phyloP scores from a whole-genome alignment of 2,888 invertebrate species.

The Camponotus fellah region DNA sequence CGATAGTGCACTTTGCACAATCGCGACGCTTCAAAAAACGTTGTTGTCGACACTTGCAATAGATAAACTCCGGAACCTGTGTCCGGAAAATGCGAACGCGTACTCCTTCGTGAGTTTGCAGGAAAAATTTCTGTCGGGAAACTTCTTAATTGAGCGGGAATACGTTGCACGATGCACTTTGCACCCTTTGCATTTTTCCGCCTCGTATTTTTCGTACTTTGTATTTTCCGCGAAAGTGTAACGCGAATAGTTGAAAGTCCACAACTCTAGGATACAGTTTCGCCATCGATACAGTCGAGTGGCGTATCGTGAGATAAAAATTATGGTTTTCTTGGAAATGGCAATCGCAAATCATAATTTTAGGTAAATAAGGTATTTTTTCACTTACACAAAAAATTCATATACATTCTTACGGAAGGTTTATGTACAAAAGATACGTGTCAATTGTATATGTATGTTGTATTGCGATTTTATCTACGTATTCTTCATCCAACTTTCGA shows the following conservation, averaged over 20 bases:
- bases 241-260: slow-evolving; percentile 26
- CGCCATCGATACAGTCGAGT: slow-evolving; percentile 26
- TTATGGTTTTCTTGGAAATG: background rate
- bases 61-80: slow-evolving; percentile 13
- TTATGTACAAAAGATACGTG: background rate
- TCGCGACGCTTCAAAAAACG: slow-evolving; percentile 22
- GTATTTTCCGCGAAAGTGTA: slow-evolving; percentile 18
- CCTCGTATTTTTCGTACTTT: slow-evolving; percentile 26
- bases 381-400: background rate
- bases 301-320: slow-evolving; percentile 16
- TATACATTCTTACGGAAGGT: background rate
- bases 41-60: slow-evolving; percentile 12
- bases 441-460: no score
- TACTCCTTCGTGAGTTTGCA: slow-evolving; percentile 33
- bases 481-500: background rate
- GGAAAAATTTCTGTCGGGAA: slow-evolving; percentile 39
- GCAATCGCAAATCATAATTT: slow-evolving; percentile 18
- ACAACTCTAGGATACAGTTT: slow-evolving; percentile 31
- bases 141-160: slow-evolving; percentile 54
- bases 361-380: background rate
- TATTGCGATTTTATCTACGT: background rate
- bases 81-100: slow-evolving; percentile 16
- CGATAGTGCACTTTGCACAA: slow-evolving; percentile 16
- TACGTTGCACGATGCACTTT: slow-evolving; percentile 36
- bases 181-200: slow-evolving; percentile 29